Base-by-base conservation (phyloP, 2,113 vertebrate species). In the Eira barbara region DNA sequence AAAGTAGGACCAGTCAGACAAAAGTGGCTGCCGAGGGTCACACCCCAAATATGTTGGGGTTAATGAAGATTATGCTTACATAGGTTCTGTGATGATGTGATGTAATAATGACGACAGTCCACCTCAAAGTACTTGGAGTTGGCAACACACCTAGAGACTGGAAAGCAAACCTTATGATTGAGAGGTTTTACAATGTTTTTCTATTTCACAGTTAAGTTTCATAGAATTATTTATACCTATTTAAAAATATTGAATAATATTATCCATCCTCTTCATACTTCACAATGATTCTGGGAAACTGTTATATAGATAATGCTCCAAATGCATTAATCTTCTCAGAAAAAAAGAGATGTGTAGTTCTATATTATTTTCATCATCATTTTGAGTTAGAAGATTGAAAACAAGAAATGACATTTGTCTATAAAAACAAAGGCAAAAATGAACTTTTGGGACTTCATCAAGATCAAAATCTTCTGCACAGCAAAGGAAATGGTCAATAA, bases 311-410 rank as follows among this genome's bases (percentile, higher is more conserved):
- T 57, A 15, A 39, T 17, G 10, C 21, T 63, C 45, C 27, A 52
- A 87, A 59, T 34, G 31, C 27, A 42, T 79, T 84, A 84, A 59
- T 57, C 21, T 92, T 55, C 39, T 90, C 34, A 27, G 14, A 25
- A 59, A 18, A 89, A 89, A 76, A 18, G 15, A 23, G 7, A 59
- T 57, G 34, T 17, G 7, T 42, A 82, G 67, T 25, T 63, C 15
- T 14, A 21, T n/a, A 29, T 78, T 63, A 79, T 29, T 97, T 20
- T 52, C 31, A n/a, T 65, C 27, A 89, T 71, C 18, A 71, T 39
- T 83, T 42, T 82, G 45, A 97, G 80, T 87, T 92, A 52, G 61
- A 20, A 45, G 65, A 85, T 89, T 93, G 4, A 96, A 85, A 97
- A 59, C 5, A 83, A 65, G 4, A 82, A 91, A 73, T 55, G 27